phyloP scores from a whole-genome alignment of 1,140 invertebrate species.

The Drosophila micromelanica region DNA sequence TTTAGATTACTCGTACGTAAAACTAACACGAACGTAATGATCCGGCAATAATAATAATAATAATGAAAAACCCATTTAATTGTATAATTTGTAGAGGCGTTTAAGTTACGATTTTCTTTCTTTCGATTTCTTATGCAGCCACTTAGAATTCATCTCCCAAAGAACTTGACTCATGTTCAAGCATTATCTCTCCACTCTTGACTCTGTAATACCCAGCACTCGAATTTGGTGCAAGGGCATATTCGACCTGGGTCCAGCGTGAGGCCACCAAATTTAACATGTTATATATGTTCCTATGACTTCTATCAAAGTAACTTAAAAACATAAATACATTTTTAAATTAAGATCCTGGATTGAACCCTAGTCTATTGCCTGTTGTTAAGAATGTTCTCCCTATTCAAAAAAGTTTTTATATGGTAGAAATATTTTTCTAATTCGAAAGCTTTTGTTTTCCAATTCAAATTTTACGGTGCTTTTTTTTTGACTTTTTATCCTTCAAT shows the following conservation, averaged over 20 bases:
- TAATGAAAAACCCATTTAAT: constrained; percentile 37
- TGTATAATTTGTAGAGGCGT: constrained; percentile 22
- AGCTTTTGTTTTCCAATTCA: no score
- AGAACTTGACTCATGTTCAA: constrained; percentile 29
- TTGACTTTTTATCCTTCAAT: no score
- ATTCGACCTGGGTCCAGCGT: background rate
- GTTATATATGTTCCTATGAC: no score
- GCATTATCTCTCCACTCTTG: background rate
- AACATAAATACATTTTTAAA: no score
- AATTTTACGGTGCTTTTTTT: no score
- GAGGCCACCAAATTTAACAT: no score
- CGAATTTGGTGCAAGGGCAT: background rate
- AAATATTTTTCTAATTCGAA: no score
- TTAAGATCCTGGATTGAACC: no score
- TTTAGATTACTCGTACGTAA: constrained; percentile 26
- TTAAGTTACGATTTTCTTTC: constrained; percentile 13
- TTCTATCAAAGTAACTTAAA: no score
- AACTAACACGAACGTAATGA: constrained; percentile 59
- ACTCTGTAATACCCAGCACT: constrained; percentile 1
- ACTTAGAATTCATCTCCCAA: constrained; percentile 5
- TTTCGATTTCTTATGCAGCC: constrained; percentile 7
- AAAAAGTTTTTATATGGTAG: no score
- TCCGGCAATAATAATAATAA: constrained; percentile 54
- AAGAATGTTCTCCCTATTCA: no score
- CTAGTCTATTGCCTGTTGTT: no score